Base-by-base conservation (phyloP, 2,888 invertebrate species). In the Nymphalis urticae region DNA sequence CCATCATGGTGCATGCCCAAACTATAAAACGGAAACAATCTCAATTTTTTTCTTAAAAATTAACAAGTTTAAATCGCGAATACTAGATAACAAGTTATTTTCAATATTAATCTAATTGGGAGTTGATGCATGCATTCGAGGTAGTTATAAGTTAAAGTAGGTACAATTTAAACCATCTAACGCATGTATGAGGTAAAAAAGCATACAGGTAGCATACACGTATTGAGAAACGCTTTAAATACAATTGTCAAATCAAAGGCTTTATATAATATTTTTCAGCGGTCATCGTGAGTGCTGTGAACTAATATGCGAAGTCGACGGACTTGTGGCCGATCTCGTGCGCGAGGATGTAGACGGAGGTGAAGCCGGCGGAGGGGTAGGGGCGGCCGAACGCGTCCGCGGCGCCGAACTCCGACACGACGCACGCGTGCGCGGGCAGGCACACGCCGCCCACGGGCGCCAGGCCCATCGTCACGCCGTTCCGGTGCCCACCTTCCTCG, bases 281-380 rank as follows among this genome's bases (percentile, higher is more conserved):
- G 42, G 42, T 42, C 42, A 42, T 42, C 42, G 4, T 42, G 42
- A 32, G 13, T 13, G 42, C 4, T n/a, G 1, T 21, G 2, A 59
- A 32, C 48, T 61, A 47, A 10, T 48, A 21, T 58, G 19, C 54
- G 64, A 65, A 61, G 69, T 70, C 78, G 77, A 93, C 93, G 90
- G 93, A 96, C 96, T 96, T 96, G 87, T 96, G 97, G 72, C 96
- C 97, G 71, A 97, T 96, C 92, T 97, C 97, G 83, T 97, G 97
- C 0, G 96, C 96, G 72, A 96, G 94, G 80, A 97, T 95, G 85
- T 96, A 97, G 78, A 97, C 95, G 62, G 96, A 96, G 21, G 96
- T 96, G 84, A 96, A 96, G n/a, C 97, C 96, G 32, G 96, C 96
- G 50, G 96, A 96, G 6, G 96, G 96, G 86, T 96, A 96, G 2